Base-by-base conservation (phyloP, 2,888 invertebrate species). In the Cremastinae sp. region DNA sequence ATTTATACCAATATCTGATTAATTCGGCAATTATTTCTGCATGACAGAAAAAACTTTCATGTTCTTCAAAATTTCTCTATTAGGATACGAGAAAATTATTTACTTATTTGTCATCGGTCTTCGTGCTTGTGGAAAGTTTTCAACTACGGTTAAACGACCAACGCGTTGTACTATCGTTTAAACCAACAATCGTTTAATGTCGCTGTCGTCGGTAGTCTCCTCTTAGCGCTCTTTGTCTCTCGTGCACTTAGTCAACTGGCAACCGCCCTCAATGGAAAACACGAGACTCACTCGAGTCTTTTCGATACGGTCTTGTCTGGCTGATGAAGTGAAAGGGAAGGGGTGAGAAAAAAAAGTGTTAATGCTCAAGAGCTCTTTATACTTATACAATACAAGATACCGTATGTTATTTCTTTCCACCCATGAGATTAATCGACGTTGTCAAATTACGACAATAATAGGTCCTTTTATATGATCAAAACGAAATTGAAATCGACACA, bases 161-260 rank as follows among this genome's bases (percentile, higher is more conserved):
- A 59, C 45, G 43, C 20, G 12, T 37, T 43, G n/a, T n/a, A n/a
- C 65, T 64, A 74, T 74, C 65, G 41, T 37, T 10, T 70, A 62
- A 69, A 70, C 68, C 74, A 56, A 53, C 75, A 64, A 79, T 71
- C 74, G 71, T 78, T 72, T 72, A 28, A 35, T 45, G 51, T 62
- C 41, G 64, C 35, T 59, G 47, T 37, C 35, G 37, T 59, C 66
- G 58, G 12, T 39, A 37, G 39, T 43, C 14, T 55, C 41, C n/a
- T 49, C 58, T 37, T 20, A 8, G 35, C 43, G 16, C 12, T 16
- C 10, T 41, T 64, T 43, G 47, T 62, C 39, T 64, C 47, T 22
- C 47, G 8, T 65, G 53, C 35, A 22, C 49, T 64, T 28, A 16
- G 56, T 64, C 65, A 51, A 43, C 16, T 41, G 58, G 35, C 43